Evolutionary conservation across 2,797 vertebrate genomes (phyloP).

Genomic region (Anolis apletophallus): DNA sequence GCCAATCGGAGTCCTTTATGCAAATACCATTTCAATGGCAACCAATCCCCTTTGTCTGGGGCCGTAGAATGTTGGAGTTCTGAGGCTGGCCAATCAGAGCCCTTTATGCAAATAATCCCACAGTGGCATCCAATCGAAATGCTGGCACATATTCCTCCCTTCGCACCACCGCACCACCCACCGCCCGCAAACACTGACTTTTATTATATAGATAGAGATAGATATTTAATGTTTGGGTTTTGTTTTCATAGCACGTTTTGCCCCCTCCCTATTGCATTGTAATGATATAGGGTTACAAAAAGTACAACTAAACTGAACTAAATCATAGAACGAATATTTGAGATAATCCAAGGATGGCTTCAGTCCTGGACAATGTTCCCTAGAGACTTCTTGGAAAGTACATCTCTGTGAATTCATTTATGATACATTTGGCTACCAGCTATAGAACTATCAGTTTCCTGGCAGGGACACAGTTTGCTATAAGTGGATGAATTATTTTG

Average conservation of each 20-base stretch:
- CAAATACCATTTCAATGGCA: too few species aligned
- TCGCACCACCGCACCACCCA: too few species aligned
- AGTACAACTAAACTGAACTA: neutral
- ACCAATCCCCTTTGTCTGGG: too few species aligned
- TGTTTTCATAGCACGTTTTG: neutral
- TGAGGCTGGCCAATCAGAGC: too few species aligned
- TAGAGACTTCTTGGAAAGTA: constrained; percentile 16
- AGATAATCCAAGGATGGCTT: neutral
- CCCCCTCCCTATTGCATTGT: neutral
- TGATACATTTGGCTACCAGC: neutral
- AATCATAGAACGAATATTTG: constrained; percentile 1
- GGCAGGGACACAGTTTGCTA: neutral
- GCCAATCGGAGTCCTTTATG: too few species aligned
- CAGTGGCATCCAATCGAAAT: too few species aligned
- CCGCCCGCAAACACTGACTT: too few species aligned
- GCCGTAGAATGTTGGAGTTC: too few species aligned
- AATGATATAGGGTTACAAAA: neutral
- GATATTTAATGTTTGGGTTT: neutral
- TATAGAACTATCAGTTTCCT: neutral
- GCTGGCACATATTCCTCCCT: too few species aligned
- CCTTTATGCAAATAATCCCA: too few species aligned
- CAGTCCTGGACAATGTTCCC: neutral
- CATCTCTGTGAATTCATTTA: neutral
- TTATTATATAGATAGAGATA: too few species aligned
- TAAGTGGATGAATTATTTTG: constrained; percentile 25